Percentiles rank a stretch among this genome's conserved stretches.
Evolutionary conservation across 2,113 vertebrate genomes (phyloP).

Genomic region (Alectura lathami): DNA sequence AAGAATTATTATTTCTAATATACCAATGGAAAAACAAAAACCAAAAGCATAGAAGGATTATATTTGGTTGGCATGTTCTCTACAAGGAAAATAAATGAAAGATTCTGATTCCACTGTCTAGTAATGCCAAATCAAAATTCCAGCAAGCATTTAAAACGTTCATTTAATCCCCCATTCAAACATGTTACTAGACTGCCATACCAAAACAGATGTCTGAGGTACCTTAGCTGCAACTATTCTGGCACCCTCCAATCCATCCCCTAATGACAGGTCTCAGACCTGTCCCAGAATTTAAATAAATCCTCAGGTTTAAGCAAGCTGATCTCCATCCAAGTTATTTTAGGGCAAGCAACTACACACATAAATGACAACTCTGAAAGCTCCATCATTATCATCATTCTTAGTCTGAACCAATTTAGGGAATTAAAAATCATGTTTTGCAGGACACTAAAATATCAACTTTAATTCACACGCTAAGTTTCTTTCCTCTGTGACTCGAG

Average conservation of each 20-base stretch:
- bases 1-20: background rate
- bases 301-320: background rate
- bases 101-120: background rate
- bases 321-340: background rate
- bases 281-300: background rate
- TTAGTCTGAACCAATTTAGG: background rate
- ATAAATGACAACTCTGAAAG: background rate
- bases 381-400: background rate
- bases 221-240: background rate
- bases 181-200: background rate
- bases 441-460: background rate
- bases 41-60: background rate
- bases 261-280: background rate
- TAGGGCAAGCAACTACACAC: background rate
- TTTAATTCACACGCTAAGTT: background rate
- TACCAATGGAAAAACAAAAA: background rate
- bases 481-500: background rate
- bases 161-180: background rate
- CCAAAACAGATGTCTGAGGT: background rate
- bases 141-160: background rate
- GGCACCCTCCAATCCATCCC: background rate
- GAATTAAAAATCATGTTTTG: background rate
- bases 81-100: background rate
- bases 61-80: background rate
- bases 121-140: background rate